Percentiles rank a stretch among this genome's conserved stretches.
Conservation (phyloP, 64 coral and sea anemone genomes). For the Stylophora pistillata region DNA sequence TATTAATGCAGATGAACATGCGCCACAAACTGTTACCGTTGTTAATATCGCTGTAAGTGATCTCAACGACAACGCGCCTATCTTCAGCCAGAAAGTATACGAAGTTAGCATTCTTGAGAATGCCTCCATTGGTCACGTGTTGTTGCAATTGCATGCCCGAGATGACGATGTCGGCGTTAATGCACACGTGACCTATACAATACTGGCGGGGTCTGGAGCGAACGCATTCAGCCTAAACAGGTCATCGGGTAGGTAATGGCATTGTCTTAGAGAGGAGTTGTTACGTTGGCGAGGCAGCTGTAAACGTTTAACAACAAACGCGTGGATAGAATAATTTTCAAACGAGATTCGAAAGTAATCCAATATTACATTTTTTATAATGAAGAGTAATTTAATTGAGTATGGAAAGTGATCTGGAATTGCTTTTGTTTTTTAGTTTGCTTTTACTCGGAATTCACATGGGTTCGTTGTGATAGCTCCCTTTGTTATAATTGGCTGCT, state of each 20-base stretch:
- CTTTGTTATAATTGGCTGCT: no score
- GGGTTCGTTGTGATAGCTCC: no score
- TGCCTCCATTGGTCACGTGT: constrained; percentile 21
- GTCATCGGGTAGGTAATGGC: constrained; percentile 37
- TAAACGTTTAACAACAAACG: no score
- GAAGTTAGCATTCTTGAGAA: constrained; percentile 49
- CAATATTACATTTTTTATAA: no score
- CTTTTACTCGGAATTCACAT: no score
- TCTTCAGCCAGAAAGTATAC: constrained; percentile 36
- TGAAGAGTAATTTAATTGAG: no score
- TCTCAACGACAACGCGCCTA: constrained; percentile 62
- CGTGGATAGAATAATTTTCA: no score
- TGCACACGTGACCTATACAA: constrained; percentile 40
- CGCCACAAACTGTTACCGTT: constrained; percentile 21
- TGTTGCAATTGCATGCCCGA: constrained; percentile 8
- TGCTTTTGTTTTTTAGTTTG: no score
- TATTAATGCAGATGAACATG: constrained; percentile 52
- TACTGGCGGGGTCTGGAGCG: constrained; percentile 50
- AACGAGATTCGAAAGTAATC: no score
- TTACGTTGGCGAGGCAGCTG: not conserved
- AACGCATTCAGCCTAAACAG: constrained; percentile 41
- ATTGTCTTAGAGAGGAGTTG: not conserved
- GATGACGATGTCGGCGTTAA: constrained; percentile 27
- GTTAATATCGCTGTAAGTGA: constrained; percentile 33
- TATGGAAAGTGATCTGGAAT: no score